These are phyloP conservation scores for Calliopum simillimum DNA, from an alignment of 2,888 invertebrate genomes.

Conservation along the genomic window DNA sequence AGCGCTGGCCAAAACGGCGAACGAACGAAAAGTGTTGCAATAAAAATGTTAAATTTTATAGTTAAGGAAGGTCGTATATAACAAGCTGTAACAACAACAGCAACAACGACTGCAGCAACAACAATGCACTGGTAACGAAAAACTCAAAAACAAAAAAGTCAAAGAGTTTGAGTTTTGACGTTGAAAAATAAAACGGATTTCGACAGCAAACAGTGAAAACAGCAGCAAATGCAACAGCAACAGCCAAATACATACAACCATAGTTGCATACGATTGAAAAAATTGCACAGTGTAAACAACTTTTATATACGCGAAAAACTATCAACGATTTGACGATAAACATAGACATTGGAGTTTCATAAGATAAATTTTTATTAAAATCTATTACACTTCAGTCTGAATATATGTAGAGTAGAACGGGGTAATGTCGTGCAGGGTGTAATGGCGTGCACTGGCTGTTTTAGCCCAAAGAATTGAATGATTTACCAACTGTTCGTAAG, in stretches of 20 bases:
- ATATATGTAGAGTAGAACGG: too few species aligned
- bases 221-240: slow-evolving; percentile 4
- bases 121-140: neutral
- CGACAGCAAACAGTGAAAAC: neutral
- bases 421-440: too few species aligned
- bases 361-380: too few species aligned
- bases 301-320: too few species aligned
- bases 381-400: too few species aligned
- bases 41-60: slow-evolving; percentile 52
- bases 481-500: too few species aligned
- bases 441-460: too few species aligned
- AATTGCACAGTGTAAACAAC: neutral
- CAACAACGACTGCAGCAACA: slow-evolving; percentile 5
- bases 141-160: slow-evolving; percentile 2
- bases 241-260: slow-evolving; percentile 10
- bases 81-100: slow-evolving; percentile 15
- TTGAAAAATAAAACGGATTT: slow-evolving; percentile 14
- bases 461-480: too few species aligned
- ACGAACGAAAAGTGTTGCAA: slow-evolving; percentile 43
- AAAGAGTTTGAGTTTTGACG: slow-evolving; percentile 10
- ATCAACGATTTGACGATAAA: too few species aligned
- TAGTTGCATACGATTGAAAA: too few species aligned
- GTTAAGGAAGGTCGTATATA: slow-evolving; percentile 49
- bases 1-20: slow-evolving; percentile 31
- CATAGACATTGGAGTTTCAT: too few species aligned